Percentiles rank a stretch among this genome's conserved stretches.
These are phyloP conservation scores for Alethe castanea DNA, from an alignment of 2,113 vertebrate species.

Conservation along the genomic window DNA sequence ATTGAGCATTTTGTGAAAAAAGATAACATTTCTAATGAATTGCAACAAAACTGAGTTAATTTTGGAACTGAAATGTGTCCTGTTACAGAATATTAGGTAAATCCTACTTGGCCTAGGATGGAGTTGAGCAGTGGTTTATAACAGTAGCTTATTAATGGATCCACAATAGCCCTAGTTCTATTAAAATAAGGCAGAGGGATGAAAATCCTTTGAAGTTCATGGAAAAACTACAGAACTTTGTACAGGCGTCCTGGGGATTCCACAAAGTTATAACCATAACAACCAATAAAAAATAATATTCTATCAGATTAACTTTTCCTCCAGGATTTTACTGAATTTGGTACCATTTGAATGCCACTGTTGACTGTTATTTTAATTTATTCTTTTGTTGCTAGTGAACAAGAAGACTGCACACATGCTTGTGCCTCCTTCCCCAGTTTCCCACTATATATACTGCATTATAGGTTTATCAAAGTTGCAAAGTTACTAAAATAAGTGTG, in stretches of 20 bases:
- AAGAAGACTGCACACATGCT: not conserved
- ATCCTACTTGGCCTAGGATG: not conserved
- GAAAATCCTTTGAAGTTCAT: not conserved
- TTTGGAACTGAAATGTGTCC: not conserved
- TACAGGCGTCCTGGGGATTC: not conserved
- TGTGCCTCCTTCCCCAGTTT: not conserved
- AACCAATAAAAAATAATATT: not conserved
- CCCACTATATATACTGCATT: not conserved
- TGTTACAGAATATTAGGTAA: not conserved
- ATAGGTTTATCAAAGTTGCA: not conserved
- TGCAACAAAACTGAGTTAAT: not conserved
- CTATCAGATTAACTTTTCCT: not conserved
- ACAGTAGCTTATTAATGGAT: not conserved
- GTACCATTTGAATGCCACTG: not conserved
- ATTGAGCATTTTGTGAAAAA: not conserved
- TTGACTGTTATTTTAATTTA: not conserved
- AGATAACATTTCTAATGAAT: not conserved
- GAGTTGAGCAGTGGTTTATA: not conserved
- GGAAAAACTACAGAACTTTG: not conserved
- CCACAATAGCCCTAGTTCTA: not conserved
- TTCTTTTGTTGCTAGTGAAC: not conserved
- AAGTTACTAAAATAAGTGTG: not conserved
- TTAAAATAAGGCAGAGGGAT: not conserved
- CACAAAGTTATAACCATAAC: not conserved
- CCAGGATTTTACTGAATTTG: not conserved